Evolutionary conservation across 2,113 vertebrate genomes (phyloP).

Genomic region (Sander vitreus): DNA sequence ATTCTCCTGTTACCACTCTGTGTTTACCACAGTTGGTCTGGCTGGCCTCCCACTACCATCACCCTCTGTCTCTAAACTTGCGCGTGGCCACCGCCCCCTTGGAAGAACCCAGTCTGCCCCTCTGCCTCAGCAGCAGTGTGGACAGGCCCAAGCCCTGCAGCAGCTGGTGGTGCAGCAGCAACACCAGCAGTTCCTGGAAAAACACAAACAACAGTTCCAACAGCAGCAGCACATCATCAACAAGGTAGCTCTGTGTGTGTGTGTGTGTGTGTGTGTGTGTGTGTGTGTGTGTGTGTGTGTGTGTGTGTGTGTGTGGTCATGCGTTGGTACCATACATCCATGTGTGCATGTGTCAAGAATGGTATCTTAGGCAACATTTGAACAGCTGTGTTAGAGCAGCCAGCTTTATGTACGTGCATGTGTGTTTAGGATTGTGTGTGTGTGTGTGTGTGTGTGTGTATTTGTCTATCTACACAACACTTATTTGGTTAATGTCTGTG

Average conservation of each 20-base stretch:
- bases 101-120: conserved; percentile 98
- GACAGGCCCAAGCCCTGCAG: conserved; percentile 91
- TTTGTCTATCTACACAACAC: not conserved
- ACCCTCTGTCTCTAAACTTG: conserved; percentile 93
- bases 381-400: conserved; percentile 1
- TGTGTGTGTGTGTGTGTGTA: not conserved
- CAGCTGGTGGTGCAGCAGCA: conserved; percentile 98
- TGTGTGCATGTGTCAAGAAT: not conserved
- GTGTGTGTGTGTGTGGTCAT: not conserved
- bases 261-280: not conserved
- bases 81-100: conserved; percentile 94
- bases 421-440: not conserved
- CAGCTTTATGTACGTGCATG: not conserved
- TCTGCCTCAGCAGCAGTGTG: conserved; percentile 90
- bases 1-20: not conserved
- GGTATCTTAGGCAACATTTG: not conserved
- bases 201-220: conserved; percentile 98
- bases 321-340: not conserved
- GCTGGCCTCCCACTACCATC: conserved; percentile 90
- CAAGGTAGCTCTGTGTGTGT: conserved; percentile 85
- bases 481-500: conserved; percentile 44
- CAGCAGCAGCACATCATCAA: conserved; percentile 91
- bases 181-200: conserved; percentile 99
- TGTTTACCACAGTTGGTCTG: conserved; percentile 85
- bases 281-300: not conserved